Percentiles rank a stretch among this genome's conserved stretches.
These are phyloP conservation scores for Oscheius sp. DNA, from an alignment of 1,140 invertebrate species.

Conservation along the genomic window DNA sequence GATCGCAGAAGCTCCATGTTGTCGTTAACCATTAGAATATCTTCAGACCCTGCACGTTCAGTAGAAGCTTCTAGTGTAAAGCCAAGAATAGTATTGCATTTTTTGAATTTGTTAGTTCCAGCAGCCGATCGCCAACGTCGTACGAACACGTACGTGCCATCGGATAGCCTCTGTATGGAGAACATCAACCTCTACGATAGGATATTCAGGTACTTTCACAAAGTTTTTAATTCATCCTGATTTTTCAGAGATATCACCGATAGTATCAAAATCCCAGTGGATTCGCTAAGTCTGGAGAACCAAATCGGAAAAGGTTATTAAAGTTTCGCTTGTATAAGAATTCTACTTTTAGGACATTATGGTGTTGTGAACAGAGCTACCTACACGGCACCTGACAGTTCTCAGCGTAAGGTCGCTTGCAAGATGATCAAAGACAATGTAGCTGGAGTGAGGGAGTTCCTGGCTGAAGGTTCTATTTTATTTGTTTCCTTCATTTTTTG, in stretches of 20 bases:
- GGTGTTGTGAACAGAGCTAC: conserved; percentile 22
- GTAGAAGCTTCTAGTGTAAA: too few species aligned
- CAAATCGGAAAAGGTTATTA: conserved; percentile 18
- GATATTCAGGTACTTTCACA: neutral
- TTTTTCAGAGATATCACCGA: conserved; percentile 5
- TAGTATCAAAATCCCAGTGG: conserved; percentile 14
- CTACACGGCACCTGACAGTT: conserved; percentile 5
- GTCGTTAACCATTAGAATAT: too few species aligned
- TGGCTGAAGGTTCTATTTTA: conserved; percentile 28
- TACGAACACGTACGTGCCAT: conserved; percentile 3
- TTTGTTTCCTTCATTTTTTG: neutral
- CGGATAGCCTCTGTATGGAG: neutral
- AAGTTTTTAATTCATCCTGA: neutral
- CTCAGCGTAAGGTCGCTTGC: conserved; percentile 15
- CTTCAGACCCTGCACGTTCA: too few species aligned
- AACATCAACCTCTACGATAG: neutral
- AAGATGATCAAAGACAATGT: conserved; percentile 23
- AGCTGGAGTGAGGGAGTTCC: conserved; percentile 23
- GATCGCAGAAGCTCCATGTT: too few species aligned
- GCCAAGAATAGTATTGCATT: too few species aligned
- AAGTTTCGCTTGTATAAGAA: neutral
- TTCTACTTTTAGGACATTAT: conserved; percentile 14
- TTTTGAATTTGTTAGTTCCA: neutral
- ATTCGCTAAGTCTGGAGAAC: neutral
- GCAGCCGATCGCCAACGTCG: neutral